Evolutionary conservation across 2,113 vertebrate genomes (phyloP).

Genomic region (Eurypyga helias): DNA sequence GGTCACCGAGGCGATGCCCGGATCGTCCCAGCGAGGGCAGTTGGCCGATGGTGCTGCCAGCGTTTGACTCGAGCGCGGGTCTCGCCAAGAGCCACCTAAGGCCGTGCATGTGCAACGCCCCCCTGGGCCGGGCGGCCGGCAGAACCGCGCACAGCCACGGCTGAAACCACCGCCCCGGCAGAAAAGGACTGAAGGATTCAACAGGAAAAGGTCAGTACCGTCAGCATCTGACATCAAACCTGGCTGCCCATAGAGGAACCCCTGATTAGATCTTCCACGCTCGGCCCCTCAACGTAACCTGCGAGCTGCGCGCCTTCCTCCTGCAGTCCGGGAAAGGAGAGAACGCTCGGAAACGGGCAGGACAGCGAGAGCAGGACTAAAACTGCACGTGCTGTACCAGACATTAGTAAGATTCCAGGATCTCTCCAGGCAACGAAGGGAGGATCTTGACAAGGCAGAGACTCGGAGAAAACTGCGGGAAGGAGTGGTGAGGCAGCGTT

Average conservation of each 20-base stretch:
- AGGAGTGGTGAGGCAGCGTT: background rate
- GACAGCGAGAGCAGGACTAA: background rate
- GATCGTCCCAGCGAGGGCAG: fast-evolving
- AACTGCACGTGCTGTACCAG: background rate
- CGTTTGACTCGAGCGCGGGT: fast-evolving
- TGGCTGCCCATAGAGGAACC: background rate
- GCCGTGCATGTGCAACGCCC: fast-evolving
- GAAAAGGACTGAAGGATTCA: background rate
- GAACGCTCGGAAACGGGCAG: background rate
- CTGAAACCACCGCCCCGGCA: background rate
- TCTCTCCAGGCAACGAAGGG: background rate
- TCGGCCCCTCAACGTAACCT: background rate
- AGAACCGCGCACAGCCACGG: background rate
- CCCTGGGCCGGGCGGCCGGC: background rate
- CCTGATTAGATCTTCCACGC: background rate
- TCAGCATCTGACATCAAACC: background rate
- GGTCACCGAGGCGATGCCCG: background rate
- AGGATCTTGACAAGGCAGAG: background rate
- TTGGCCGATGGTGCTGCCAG: background rate
- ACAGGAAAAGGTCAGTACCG: background rate
- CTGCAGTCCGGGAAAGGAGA: fast-evolving
- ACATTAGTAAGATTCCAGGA: background rate
- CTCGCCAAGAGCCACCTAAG: no score
- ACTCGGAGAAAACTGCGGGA: background rate
- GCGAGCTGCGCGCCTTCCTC: background rate